Conservation (phyloP, 2,113 vertebrate species). For the Paralichthys olivaceus region DNA sequence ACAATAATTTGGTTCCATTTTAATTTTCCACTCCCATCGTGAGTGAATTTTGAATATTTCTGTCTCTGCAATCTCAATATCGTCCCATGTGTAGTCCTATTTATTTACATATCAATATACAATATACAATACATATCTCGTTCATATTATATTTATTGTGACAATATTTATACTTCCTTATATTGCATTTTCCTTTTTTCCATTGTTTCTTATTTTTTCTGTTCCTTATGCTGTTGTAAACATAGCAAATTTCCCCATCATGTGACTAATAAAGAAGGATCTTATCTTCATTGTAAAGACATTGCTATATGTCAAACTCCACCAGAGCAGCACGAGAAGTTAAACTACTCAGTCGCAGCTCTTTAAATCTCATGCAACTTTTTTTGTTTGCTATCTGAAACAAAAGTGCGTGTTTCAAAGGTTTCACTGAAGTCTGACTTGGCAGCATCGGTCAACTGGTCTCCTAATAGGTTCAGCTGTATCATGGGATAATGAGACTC, state of each 20-base stretch:
- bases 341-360: neutral
- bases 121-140: no score
- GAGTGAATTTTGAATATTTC: no score
- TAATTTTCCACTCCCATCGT: no score
- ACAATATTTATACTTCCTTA: neutral
- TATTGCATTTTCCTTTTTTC: no score
- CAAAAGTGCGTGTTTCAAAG: neutral
- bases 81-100: no score
- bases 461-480: neutral
- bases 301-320: neutral
- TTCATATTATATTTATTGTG: neutral
- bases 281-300: no score
- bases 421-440: neutral
- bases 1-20: neutral
- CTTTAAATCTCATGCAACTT: no score
- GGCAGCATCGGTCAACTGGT: neutral
- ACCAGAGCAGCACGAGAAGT: neutral
- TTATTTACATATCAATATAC: no score
- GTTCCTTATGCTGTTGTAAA: no score
- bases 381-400: neutral
- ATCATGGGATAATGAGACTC: slow-evolving; percentile 16
- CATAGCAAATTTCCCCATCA: no score
- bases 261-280: no score
- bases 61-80: neutral
- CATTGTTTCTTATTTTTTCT: no score